Base-by-base conservation (phyloP, 2,888 invertebrate species). In the Epinotia nisella region DNA sequence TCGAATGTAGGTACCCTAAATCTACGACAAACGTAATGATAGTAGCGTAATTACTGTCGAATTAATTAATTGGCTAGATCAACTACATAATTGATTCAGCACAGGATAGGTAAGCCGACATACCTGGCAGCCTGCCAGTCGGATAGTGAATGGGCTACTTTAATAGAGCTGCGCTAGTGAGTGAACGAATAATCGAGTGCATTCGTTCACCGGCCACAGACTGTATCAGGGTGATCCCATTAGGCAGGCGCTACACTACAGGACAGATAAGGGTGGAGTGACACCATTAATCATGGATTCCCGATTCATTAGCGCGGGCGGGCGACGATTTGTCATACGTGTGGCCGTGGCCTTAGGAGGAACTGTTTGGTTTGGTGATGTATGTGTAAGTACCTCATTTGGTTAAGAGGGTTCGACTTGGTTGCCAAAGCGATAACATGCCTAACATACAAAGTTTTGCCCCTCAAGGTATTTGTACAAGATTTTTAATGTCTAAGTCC, bases 291-390 rank as follows among this genome's bases (percentile, higher is more conserved):
- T 77, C 76, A 77, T 68, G 45, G 74, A 65, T 70, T 71, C 61
- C 70, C 76, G 76, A 76, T 77, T 77, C 77, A 77, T 77, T 77
- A 77, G 74, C 17, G 65, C 68, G 58, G 64, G 74, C 61, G 71
- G 58, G 21, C 61, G 56, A 59, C 72, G 59, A 77, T 77, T 77
- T 77, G 77, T 77, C 77, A 76, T 77, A 77, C 75, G 77, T 77
- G 77, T 77, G 76, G 77, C 70, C 76, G 68, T 19, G 55, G 65
- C 59, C 35, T 64, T 53, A 51, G 35, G 59, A 65, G 59, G 4
- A 41, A 41, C 39, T 21, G 51, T 66, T 60, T 17, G 17, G 51
- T 39, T 65, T 56, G 58, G n/a, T 45, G 29, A 29, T 19, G 24
- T 29, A 7, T 49, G n/a, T 49, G 11, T 35, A 9, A 35, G 21